Base-by-base conservation (phyloP, 2,888 invertebrate genomes). In the Incurvaria masculella region DNA sequence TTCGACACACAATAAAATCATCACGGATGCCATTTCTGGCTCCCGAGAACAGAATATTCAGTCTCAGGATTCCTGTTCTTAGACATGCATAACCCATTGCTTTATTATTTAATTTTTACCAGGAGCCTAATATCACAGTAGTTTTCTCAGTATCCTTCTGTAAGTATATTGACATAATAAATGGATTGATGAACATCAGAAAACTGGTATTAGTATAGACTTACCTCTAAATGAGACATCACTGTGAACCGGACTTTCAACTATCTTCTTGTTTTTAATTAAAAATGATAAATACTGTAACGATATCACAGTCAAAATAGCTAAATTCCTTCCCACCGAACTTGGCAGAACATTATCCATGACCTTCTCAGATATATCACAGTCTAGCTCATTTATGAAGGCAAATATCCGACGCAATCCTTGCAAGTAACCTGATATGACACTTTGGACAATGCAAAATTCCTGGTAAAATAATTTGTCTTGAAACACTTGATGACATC, bases 401-500 rank as follows among this genome's bases (percentile, higher is more conserved):
- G 55, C 51, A 21, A 69, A 59, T 8, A 75, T 64, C 52, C 65
- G 61, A 38, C 69, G 59, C 2, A 73, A 49, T 1, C 66, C 57
- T 20, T 66, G 57, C 21, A 79, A 55, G 46, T 69, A 72, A 1
- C 73, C 73, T 0, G 61, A 62, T 44, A 79, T 50, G 26, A 74
- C 58, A 0, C 67, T 70, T 48, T 79, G 79, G 1, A 76, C 56
- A 0, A 63, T 69, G 18, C 67, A 59, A 42, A 74, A 75, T 52
- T 79, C 78, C 57, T 75, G 70, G 51, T 76, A 73, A 52, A 79
- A 79, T 2, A 74, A 51, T 55, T 76, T 78, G 23, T 79, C 79
- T 63, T 75, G 72, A 23, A 79, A 79, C 0, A 79, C 76, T 62
- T 78, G 74, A 42, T 78, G 79, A 26, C 79, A 79, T 21, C 78